Percentiles rank a stretch among this genome's conserved stretches.
phyloP scores from a whole-genome alignment of 2,797 vertebrate species.

The Acanthurus leucopareius region DNA sequence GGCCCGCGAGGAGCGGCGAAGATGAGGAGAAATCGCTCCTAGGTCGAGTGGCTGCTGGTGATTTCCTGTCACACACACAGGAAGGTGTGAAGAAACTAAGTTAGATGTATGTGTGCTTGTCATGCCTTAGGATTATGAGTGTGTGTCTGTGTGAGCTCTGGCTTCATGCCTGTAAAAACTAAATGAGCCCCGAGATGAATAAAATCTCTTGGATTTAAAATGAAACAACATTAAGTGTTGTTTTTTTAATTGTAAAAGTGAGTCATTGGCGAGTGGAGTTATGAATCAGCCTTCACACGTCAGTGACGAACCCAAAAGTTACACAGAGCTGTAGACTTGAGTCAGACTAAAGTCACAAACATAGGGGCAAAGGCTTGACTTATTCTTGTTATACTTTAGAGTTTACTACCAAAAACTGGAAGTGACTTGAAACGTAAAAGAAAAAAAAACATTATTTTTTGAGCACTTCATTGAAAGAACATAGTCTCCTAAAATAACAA shows the following conservation, averaged over 20 bases:
- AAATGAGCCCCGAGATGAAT: slow-evolving; percentile 32
- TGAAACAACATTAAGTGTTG: slow-evolving; percentile 28
- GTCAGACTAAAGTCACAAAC: too few relatives aligned
- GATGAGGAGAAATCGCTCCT: slow-evolving; percentile 68
- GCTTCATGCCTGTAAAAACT: slow-evolving; percentile 49
- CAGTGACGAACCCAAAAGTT: not conserved
- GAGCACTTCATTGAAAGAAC: too few relatives aligned
- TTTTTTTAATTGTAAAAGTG: slow-evolving; percentile 27
- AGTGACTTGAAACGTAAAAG: not conserved
- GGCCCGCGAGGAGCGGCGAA: slow-evolving; percentile 64
- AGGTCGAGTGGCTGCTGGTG: slow-evolving; percentile 71
- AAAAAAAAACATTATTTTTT: too few relatives aligned
- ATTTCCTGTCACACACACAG: slow-evolving; percentile 67
- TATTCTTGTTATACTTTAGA: not conserved
- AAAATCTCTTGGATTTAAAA: slow-evolving; percentile 43
- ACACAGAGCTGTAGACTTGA: not conserved
- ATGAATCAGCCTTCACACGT: slow-evolving; percentile 2
- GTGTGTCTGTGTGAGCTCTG: slow-evolving; percentile 39
- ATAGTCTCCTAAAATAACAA: too few relatives aligned
- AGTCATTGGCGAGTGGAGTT: slow-evolving; percentile 3
- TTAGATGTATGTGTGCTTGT: slow-evolving; percentile 25
- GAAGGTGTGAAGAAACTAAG: slow-evolving; percentile 60
- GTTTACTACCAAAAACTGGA: not conserved
- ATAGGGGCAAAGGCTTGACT: too few relatives aligned
- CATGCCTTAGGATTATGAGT: slow-evolving; percentile 20